Percentiles rank a stretch among this genome's conserved stretches.
phyloP scores from a whole-genome alignment of 2,113 vertebrate species.

The Canis aureus region DNA sequence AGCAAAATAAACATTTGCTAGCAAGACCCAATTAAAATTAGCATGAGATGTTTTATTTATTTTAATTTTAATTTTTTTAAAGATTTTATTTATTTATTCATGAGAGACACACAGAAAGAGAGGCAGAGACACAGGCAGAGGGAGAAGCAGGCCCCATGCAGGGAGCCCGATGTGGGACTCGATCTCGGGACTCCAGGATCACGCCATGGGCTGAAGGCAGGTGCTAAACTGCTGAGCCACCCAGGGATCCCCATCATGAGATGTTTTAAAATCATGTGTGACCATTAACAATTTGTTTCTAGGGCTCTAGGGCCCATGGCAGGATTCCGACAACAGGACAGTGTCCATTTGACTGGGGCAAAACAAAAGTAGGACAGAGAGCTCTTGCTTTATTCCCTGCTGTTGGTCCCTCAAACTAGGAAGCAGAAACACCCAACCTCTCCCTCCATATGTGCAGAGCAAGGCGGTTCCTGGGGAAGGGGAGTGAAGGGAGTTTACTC shows the following conservation, averaged over 20 bases:
- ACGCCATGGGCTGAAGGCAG: too few species aligned
- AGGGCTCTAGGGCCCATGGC: neutral
- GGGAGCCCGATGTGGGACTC: too few species aligned
- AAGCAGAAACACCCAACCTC: neutral
- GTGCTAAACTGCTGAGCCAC: too few species aligned
- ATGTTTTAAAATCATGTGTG: neutral
- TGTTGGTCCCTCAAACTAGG: neutral
- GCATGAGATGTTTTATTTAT: neutral
- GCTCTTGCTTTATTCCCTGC: neutral
- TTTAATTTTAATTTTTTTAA: too few species aligned
- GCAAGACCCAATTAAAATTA: neutral
- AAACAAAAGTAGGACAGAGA: neutral
- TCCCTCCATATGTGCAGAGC: neutral
- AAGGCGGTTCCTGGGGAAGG: too few species aligned
- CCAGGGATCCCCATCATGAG: neutral
- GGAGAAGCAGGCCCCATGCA: too few species aligned
- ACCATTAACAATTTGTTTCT: neutral
- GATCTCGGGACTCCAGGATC: too few species aligned
- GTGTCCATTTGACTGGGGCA: neutral
- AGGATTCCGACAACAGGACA: neutral
- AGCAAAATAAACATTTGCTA: neutral
- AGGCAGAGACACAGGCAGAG: too few species aligned
- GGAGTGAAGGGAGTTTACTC: constrained; percentile 80
- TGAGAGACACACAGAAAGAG: too few species aligned
- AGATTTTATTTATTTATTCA: too few species aligned